Percentiles rank a stretch among this genome's conserved stretches.
phyloP scores from a whole-genome alignment of 2,797 vertebrate genomes.

The Siniperca undulata region DNA sequence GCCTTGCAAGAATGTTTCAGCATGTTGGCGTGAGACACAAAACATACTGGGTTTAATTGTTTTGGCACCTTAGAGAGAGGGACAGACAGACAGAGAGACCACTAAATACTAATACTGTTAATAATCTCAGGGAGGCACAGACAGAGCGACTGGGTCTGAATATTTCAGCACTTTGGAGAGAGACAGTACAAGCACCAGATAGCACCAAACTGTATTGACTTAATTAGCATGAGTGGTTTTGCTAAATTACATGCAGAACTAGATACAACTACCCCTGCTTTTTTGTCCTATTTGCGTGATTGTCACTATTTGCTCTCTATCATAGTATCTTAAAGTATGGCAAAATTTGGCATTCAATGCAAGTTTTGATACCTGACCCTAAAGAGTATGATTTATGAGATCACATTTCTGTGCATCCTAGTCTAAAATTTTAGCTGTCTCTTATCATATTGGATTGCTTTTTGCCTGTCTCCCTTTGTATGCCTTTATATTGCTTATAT shows the following conservation, averaged over 20 bases:
- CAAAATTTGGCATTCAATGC: neutral
- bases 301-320: neutral
- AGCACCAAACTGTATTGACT: constrained; percentile 12
- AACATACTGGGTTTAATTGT: constrained; percentile 53
- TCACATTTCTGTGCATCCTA: neutral
- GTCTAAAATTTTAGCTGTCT: neutral
- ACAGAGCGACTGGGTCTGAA: constrained; percentile 17
- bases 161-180: constrained; percentile 52
- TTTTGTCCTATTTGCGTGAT: neutral
- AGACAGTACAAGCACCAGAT: constrained; percentile 17
- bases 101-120: constrained; percentile 36
- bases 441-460: neutral
- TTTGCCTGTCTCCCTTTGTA: neutral
- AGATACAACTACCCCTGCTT: neutral
- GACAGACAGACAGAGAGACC: constrained; percentile 21
- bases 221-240: constrained; percentile 24
- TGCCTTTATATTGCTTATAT: neutral
- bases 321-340: neutral
- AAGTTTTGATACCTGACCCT: neutral
- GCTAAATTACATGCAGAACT: neutral
- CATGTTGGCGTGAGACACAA: constrained; percentile 30
- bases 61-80: constrained; percentile 33
- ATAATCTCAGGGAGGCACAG: constrained; percentile 24
- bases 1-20: constrained; percentile 24
- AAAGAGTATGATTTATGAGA: neutral